Base-by-base conservation (phyloP, 2,797 vertebrate species). In the Pseudochromis fuscus region DNA sequence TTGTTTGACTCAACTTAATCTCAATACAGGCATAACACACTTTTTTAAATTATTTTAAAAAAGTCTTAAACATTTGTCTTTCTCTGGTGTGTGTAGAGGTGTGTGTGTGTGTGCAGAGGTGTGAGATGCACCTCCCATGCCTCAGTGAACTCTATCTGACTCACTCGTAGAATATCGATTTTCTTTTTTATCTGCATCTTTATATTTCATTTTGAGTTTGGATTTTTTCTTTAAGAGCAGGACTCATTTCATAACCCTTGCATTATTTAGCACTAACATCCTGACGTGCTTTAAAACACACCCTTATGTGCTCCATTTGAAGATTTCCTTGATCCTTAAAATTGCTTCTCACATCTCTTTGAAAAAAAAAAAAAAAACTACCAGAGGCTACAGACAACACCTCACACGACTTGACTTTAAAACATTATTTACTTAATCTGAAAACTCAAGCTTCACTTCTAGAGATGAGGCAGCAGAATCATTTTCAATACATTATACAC, bases 131-230 rank as follows among this genome's bases (percentile, higher is more conserved):
- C 53, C 57, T 48, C 15, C 18, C 3, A 35, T 24, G 18, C 63
- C 35, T 64, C 18, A 35, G 21, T 67, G 53, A 78, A 66, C 68
- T 74, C 49, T 48, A 5, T 25, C 30, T 35, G 57, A 66, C 60
- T 69, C 45, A 67, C 59, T 65, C 52, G 53, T 16, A 30, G 31
- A 55, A 9, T 30, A 75, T 53, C 30, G 37, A 70, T 67, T 52
- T 73, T 49, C 5, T 42, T 59, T 70, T 67, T 57, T 35, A 61
- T 23, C 21, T 50, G 1, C 7, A 44, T 57, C 16, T 66, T 46
- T 21, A 49, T 23, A 25, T 40, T 50, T 35, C 18, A 65, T 55
- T 57, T 46, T 35, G 1, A 46, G 42, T 30, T 13, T 31, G 40
- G 40, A 8, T 19, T 11, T 35, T 23, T 60, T 16, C 51, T 38